Conservation (phyloP, 1,140 invertebrate species). For the Eufriesea mexicana region DNA sequence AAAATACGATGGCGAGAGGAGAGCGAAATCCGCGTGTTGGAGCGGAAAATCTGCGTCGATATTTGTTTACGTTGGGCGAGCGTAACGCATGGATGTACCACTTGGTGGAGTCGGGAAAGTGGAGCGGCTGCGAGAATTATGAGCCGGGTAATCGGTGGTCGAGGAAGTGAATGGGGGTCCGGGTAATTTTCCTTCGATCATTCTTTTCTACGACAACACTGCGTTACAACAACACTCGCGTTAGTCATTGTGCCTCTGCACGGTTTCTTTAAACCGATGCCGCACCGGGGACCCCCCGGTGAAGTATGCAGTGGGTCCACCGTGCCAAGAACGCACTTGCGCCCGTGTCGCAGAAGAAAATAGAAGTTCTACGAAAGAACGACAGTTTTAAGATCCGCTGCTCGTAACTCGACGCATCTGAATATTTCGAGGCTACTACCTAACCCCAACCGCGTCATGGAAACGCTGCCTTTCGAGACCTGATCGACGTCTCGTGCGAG, state of each 20-base stretch:
- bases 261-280: slow-evolving; percentile 31
- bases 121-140: neutral
- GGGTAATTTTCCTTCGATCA: slow-evolving; percentile 10
- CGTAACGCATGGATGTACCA: neutral
- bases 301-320: slow-evolving; percentile 45
- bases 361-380: slow-evolving; percentile 65
- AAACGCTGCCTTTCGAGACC: too few relatives aligned
- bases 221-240: neutral
- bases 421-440: slow-evolving; percentile 32
- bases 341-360: slow-evolving; percentile 55
- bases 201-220: neutral
- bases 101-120: neutral
- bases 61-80: neutral
- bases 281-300: slow-evolving; percentile 25
- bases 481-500: too few relatives aligned
- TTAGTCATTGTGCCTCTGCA: slow-evolving; percentile 31
- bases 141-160: neutral
- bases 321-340: slow-evolving; percentile 66
- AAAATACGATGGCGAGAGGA: neutral
- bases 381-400: slow-evolving; percentile 43
- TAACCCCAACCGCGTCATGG: neutral
- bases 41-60: slow-evolving; percentile 1
- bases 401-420: slow-evolving; percentile 41
- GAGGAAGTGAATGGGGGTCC: neutral
- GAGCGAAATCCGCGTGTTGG: neutral